Conservation (phyloP, 2,888 invertebrate genomes). For the Alviniconcha strummeri region DNA sequence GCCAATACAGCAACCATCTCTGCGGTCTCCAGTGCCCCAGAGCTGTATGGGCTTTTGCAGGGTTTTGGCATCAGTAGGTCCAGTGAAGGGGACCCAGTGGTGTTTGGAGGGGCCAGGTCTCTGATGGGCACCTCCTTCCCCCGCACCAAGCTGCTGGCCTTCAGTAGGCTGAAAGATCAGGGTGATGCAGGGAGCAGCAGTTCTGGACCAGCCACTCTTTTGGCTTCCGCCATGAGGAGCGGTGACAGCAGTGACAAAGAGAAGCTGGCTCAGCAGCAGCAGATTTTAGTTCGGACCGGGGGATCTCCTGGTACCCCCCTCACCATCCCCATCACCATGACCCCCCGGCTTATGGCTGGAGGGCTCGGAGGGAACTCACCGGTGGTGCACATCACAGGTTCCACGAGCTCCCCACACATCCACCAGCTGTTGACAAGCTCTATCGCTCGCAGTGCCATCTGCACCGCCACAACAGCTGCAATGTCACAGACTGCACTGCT, state of each 20-base stretch:
- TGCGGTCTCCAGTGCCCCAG: slow-evolving; percentile 33
- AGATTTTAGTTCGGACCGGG: slow-evolving; percentile 17
- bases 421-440: slow-evolving; percentile 63
- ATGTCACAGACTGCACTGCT: slow-evolving; percentile 5
- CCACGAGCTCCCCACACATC: slow-evolving; percentile 61
- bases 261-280: slow-evolving; percentile 13
- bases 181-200: background rate
- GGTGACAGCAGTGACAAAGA: background rate
- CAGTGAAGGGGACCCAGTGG: slow-evolving; percentile 3
- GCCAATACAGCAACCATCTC: slow-evolving; percentile 12
- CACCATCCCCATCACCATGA: slow-evolving; percentile 36
- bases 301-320: slow-evolving; percentile 27
- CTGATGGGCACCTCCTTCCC: slow-evolving; percentile 28
- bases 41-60: slow-evolving; percentile 41
- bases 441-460: slow-evolving; percentile 31
- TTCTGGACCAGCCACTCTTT: background rate
- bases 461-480: background rate
- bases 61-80: slow-evolving; percentile 25
- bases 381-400: slow-evolving; percentile 53
- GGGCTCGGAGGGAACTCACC: slow-evolving; percentile 37
- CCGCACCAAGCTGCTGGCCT: slow-evolving; percentile 24
- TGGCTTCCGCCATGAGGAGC: background rate
- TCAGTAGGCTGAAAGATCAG: slow-evolving; percentile 12
- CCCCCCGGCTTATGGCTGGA: slow-evolving; percentile 36
- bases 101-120: slow-evolving; percentile 5